Percentiles rank a stretch among this genome's conserved stretches.
Evolutionary conservation across 2,888 invertebrate species (phyloP).

Genomic region (Mactromeris polynyma): DNA sequence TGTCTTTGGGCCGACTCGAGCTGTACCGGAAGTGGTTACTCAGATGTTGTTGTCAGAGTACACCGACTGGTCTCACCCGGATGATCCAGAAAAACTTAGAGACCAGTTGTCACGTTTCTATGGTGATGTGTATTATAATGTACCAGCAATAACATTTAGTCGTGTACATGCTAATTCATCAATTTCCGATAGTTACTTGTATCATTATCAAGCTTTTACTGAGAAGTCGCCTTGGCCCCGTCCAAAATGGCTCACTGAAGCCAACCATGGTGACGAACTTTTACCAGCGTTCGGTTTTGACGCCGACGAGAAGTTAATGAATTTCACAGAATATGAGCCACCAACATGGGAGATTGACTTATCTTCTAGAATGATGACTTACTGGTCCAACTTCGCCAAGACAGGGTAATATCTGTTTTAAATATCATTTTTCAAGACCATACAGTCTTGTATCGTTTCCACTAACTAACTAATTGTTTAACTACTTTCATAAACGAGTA

Average conservation of each 20-base stretch:
- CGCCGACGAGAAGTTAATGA: not conserved
- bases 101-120: slow-evolving; percentile 94
- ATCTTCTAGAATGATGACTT: slow-evolving; percentile 24
- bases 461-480: too few species aligned
- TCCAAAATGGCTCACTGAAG: slow-evolving; percentile 78
- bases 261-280: slow-evolving; percentile 79
- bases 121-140: slow-evolving; percentile 97
- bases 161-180: slow-evolving; percentile 91
- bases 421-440: too few species aligned
- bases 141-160: slow-evolving; percentile 90
- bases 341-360: slow-evolving; percentile 26
- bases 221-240: slow-evolving; percentile 67
- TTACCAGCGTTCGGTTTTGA: slow-evolving; percentile 14
- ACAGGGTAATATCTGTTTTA: slow-evolving; percentile 14
- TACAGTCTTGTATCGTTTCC: too few species aligned
- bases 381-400: slow-evolving; percentile 35
- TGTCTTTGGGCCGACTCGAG: not conserved
- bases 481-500: too few species aligned
- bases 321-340: slow-evolving; percentile 3
- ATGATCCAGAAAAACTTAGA: slow-evolving; percentile 88
- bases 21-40: slow-evolving; percentile 21
- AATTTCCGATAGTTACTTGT: slow-evolving; percentile 65
- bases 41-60: slow-evolving; percentile 40
- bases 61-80: slow-evolving; percentile 29
- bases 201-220: slow-evolving; percentile 63